Evolutionary conservation across 2,113 vertebrate genomes (phyloP), one percentile per base, ranked within the genome.

Genomic region (Oplegnathus fasciatus): DNA sequence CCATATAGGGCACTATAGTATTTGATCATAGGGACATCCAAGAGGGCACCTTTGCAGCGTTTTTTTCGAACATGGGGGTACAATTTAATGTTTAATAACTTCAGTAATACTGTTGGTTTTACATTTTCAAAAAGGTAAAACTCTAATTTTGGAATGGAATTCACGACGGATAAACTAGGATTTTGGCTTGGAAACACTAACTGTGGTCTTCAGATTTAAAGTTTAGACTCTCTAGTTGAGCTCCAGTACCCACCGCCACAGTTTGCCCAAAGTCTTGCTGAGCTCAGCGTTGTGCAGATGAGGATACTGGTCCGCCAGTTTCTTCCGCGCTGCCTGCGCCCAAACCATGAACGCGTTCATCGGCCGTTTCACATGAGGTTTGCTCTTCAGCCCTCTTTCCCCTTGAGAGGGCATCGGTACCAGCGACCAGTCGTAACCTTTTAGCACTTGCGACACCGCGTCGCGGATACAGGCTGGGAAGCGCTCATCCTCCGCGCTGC

Each of bases 351-450:
- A 96, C 6, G 95, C 95, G 77, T 96, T 96, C 95, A 96, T 96
- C 2, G 95, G 95, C 77, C 95, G 86, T 46, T 96, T 96, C 22
- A 96, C 95, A 46, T 97, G 97, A 0, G 97, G 97, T 85, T 97
- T 97, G 81, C 92, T 94, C 85, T 97, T 98, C 37, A 96, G 94
- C 6, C 95, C 94, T 13, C 94, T 90, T 74, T 95, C 95, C 26
- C 96, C 97, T 0, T 96, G 96, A 70, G 95, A 94, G 0, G 97
- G 96, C 95, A 97, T 94, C 5, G 97, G 96, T 70, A 98, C 95
- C 93, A 98, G 92, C 48, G 97, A 97, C 97, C 97, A 98, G 96
- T 98, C 97, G 84, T 98, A 98, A n/a, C 97, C 97, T 82, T 97
- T 97, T 70, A 98, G 95, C 94, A 98, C 97, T 92, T 98, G 97